Percentiles rank a stretch among this genome's conserved stretches.
Conservation (phyloP, 1,140 invertebrate species). For the Zaprionus taronus region DNA sequence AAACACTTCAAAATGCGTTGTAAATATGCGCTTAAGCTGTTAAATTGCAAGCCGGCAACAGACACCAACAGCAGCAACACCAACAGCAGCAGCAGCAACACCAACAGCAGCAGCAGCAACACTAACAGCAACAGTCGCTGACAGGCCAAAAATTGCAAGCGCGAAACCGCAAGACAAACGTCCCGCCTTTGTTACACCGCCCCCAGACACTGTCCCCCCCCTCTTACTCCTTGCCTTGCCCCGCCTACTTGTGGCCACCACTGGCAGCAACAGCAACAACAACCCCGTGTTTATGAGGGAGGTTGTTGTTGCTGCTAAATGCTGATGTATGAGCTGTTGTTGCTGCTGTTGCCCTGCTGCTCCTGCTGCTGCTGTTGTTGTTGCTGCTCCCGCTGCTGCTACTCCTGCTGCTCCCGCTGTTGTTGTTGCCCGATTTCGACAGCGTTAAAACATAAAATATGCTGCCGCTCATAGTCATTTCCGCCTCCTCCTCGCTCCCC, state of each 20-base stretch:
- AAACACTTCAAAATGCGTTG: constrained; percentile 71
- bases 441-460: constrained; percentile 84
- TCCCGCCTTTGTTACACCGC: constrained; percentile 32
- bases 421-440: constrained; percentile 73
- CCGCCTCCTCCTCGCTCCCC: neutral
- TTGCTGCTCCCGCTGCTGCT: constrained; percentile 60
- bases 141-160: constrained; percentile 74
- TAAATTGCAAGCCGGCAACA: constrained; percentile 70
- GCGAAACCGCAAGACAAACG: constrained; percentile 77
- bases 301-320: constrained; percentile 64
- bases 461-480: constrained; percentile 66
- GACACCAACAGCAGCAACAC: constrained; percentile 4
- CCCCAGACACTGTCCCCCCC: neutral
- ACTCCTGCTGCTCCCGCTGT: constrained; percentile 50
- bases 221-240: neutral
- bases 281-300: constrained; percentile 41
- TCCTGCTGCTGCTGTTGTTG: constrained; percentile 55
- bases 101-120: constrained; percentile 4
- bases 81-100: neutral
- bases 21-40: constrained; percentile 80
- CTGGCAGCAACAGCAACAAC: constrained; percentile 18
- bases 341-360: constrained; percentile 55
- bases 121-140: constrained; percentile 65
- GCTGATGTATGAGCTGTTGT: constrained; percentile 74
- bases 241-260: neutral